A percentile compares a stretch with the other conserved stretches of the same genome.
These are phyloP conservation scores for Neotoxoptera formosana DNA, from an alignment of 1,140 invertebrate genomes.

Conservation along the genomic window DNA sequence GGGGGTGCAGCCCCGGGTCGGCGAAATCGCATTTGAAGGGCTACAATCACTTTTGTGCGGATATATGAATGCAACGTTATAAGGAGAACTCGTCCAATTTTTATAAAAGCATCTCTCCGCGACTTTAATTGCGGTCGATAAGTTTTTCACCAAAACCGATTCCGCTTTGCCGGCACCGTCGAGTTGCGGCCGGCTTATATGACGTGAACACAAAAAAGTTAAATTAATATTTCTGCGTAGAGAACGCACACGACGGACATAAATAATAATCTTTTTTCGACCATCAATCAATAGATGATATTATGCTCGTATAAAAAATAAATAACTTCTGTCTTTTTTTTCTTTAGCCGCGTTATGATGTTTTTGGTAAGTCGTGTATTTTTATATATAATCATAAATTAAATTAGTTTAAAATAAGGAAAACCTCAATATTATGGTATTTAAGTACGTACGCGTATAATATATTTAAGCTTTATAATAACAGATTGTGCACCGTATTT, in stretches of 20 bases:
- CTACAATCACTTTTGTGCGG: not conserved
- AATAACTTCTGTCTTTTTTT: not conserved
- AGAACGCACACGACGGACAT: not conserved
- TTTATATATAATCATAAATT: too few species aligned
- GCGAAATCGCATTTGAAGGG: not conserved
- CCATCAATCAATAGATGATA: not conserved
- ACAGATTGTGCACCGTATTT: too few species aligned
- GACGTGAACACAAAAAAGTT: not conserved
- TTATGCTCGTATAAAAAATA: not conserved
- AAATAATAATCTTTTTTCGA: not conserved
- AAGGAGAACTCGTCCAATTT: slow-evolving; percentile 27
- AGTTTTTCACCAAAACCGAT: slow-evolving; percentile 22
- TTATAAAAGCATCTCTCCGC: slow-evolving; percentile 32
- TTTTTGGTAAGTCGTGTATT: not conserved
- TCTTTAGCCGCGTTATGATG: not conserved
- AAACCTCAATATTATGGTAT: not conserved
- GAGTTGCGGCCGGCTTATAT: too few species aligned
- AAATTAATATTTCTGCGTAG: not conserved
- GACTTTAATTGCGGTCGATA: slow-evolving; percentile 33
- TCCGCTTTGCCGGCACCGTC: not conserved
- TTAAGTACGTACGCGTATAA: not conserved
- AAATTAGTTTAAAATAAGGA: not conserved
- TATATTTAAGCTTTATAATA: not conserved
- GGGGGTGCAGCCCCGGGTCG: not conserved
- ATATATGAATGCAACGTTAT: not conserved